Base-by-base conservation (phyloP, 1,140 invertebrate genomes). In the Orchestia grillus region DNA sequence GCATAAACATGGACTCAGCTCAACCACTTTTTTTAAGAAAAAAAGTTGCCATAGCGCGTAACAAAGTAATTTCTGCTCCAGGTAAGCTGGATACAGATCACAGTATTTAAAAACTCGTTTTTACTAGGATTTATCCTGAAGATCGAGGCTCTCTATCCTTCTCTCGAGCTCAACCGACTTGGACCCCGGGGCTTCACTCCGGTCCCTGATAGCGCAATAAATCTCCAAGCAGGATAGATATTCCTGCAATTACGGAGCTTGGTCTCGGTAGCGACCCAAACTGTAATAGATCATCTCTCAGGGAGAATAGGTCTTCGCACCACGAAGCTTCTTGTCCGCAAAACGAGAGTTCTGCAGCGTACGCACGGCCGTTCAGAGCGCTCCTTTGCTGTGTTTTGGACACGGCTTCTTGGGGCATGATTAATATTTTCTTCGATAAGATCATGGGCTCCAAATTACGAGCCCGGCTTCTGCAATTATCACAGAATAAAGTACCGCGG, bases 141-240 rank as follows among this genome's bases (percentile, higher is more conserved):
- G 41, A 91, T 42, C 11, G 62, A 77, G 44, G 88, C 41, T 91
- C 41, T 15, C 88, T 91, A 91, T 91, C 88, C 88, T 77, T 77
- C 62, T 91, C 88, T 91, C 41, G 88, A 91, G 88, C 15, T 41
- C 41, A 44, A 91, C 19, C 3, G 88, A 43, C 44, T 91, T 36
- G 44, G 4, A 11, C 88, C 41, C 36, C 41, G 88, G 88, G 88
- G 88, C 41, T 91, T 91, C 44, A 91, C 88, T 91, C 41, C 44
- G 88, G 41, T 43, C 41, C 41, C 44, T 91, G 88, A 91, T 91
- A 91, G 88, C 88, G 44, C 88, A 91, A 91, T 91, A 91, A 91
- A 91, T 91, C 88, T 91, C 88, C 88, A 91, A 91, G 88, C 88
- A 91, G 88, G 88, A 91, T 91, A 91, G 44, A 44, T 43, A 91